Evolutionary conservation across 2,113 vertebrate species (phyloP).

Genomic region (Malaclemys terrapin): DNA sequence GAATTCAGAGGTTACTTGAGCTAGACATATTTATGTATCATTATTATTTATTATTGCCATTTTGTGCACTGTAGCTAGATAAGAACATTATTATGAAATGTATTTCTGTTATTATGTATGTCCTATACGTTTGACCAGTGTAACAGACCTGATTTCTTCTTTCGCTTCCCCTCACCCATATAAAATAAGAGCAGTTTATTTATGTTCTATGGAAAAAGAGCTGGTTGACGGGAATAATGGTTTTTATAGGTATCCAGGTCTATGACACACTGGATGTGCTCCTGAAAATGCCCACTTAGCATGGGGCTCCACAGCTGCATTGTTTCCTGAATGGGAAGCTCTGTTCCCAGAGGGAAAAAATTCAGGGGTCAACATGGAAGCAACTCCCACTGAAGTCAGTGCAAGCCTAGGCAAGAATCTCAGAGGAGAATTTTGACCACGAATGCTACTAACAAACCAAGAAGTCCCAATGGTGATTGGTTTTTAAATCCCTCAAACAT

Average conservation of each 20-base stretch:
- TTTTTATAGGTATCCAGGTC: background rate
- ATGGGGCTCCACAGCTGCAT: background rate
- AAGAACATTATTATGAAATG: background rate
- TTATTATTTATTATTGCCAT: background rate
- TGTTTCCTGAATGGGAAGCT: background rate
- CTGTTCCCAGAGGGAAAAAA: background rate
- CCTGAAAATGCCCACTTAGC: background rate
- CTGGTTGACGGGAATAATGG: background rate
- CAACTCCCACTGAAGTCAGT: background rate
- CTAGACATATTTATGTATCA: background rate
- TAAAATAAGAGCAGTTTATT: background rate
- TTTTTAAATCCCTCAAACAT: no score
- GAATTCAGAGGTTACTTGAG: background rate
- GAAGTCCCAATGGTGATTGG: no score
- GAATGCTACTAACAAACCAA: no score
- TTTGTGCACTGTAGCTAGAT: background rate
- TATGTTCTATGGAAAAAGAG: background rate
- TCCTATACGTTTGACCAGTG: background rate
- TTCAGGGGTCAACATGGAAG: background rate
- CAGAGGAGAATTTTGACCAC: background rate
- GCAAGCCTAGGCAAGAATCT: background rate
- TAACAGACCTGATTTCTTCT: background rate
- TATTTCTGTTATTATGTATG: background rate
- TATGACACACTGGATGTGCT: background rate
- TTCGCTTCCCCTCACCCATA: background rate